Base-by-base conservation (phyloP, 1,140 invertebrate genomes). In the Calliphora vicina region DNA sequence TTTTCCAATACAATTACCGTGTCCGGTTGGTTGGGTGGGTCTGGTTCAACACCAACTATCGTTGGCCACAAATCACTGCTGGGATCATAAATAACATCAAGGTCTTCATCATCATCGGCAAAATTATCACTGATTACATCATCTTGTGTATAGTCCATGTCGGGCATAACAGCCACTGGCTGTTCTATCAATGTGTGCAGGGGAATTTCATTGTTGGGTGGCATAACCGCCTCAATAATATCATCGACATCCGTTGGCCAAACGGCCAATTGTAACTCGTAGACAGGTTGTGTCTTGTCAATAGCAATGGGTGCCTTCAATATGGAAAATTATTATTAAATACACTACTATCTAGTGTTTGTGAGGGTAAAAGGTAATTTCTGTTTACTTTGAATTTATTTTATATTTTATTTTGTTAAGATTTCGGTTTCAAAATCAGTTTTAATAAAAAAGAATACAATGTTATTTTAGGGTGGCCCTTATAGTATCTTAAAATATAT, bases 221-320 rank as follows among this genome's bases (percentile, higher is more conserved):
- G n/a, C 20, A 67, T 25, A 6, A 74, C 84, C 42, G 82, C 83
- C 76, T 85, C 87, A 82, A 84, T 83, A 83, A 73, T 86, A 83
- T 85, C 87, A 84, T 87, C 85, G 71, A 87, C 83, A 26, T 88
- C 88, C 76, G 78, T 83, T 71, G 88, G 88, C 88, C 88, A 89
- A 85, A 88, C 88, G 85, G 87, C 87, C 88, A 89, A 85, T 88
- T 89, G 88, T 85, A 87, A 87, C 86, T 89, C 88, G 87, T 89
- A 89, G 85, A 88, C 80, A 78, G 87, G 87, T 86, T 88, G 86
- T 20, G 27, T 74, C 13, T 81, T 17, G 80, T 81, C n/a, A 50
- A 57, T 23, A 67, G 0, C 12, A 12, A 25, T 25, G 61, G 61
- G 9, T 23, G 61, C 61, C 61, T 67, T 9, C 61, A 23, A 67